phyloP scores from a whole-genome alignment of 2,888 invertebrate species.

The Allophyes oxyacanthae region DNA sequence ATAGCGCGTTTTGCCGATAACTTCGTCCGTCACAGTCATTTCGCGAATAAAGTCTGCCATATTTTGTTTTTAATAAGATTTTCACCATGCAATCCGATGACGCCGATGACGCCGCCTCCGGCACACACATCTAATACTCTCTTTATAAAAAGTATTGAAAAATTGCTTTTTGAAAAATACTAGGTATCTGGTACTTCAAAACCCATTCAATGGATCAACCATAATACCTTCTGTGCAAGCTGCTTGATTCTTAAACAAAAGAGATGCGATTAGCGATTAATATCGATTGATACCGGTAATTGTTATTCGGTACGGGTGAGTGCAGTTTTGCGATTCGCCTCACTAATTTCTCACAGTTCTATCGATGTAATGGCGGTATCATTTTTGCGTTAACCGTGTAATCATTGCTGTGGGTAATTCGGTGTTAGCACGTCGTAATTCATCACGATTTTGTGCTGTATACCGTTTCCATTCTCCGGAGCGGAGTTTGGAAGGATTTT shows the following conservation, averaged over 20 bases:
- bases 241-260: constrained; percentile 35
- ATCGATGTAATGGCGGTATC: constrained; percentile 58
- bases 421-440: constrained; percentile 75
- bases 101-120: too few species aligned
- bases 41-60: too few species aligned
- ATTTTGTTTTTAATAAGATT: too few species aligned
- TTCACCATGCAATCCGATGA: too few species aligned
- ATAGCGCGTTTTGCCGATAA: too few species aligned
- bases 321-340: constrained; percentile 62
- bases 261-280: constrained; percentile 45
- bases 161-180: too few species aligned
- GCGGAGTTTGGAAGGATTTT: constrained; percentile 14
- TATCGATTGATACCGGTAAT: constrained; percentile 59
- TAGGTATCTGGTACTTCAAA: too few species aligned
- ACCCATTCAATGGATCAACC: constrained; percentile 7
- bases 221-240: constrained; percentile 19
- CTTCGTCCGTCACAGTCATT: too few species aligned
- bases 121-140: too few species aligned
- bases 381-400: constrained; percentile 66
- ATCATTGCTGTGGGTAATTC: constrained; percentile 69
- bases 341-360: constrained; percentile 65
- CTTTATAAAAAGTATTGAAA: too few species aligned
- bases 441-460: constrained; percentile 59
- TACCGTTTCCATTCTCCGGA: constrained; percentile 49
- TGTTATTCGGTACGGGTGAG: constrained; percentile 56